Evolutionary conservation across 2,797 vertebrate species (phyloP), one percentile per base, ranked within the genome.

Genomic region (Malacoctenus gilli): DNA sequence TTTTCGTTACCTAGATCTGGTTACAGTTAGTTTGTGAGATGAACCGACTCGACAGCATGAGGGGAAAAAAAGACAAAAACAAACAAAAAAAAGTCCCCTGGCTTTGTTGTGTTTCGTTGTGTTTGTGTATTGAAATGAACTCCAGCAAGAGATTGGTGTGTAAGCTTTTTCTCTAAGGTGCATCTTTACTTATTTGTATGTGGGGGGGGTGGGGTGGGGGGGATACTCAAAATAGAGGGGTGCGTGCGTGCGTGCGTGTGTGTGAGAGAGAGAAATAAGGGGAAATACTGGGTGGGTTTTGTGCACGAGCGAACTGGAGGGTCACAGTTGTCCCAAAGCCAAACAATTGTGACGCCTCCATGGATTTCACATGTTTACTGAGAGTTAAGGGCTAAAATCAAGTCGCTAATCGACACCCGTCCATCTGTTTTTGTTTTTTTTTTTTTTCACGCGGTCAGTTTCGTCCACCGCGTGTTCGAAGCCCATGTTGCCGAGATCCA

Each of bases 301-400:
- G 55, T 82, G 68, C 60, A 49, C 59, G 55, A 66, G 38, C 63
- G 34, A 77, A 58, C n/a, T n/a, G n/a, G n/a, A n/a, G n/a, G n/a
- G n/a, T n/a, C n/a, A n/a, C n/a, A n/a, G 65, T 58, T 69, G 75
- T 47, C 43, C 48, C 43, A 20, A 78, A 77, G 72, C 76, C 74
- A 85, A 76, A 75, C 41, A 69, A 52, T 28, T 43, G 37, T 61
- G 68, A 56, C 40, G 72, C 58, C 71, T 84, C 56, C 62, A 49
- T 56, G 64, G 5, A 77, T 75, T 84, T 77, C 53, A 71, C 48
- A 52, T 42, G 87, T 89, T 89, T 88, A 86, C 86, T 43, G 51
- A 78, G 50, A 65, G 61, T 28, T 63, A 92, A 91, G 89, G 91
- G 90, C 89, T 92, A 88, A 64, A 72, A 6, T n/a, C 66, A 52